A percentile compares a stretch with the other conserved stretches of the same genome.
phyloP scores from a whole-genome alignment of 2,113 vertebrate species.

The Bubo scandiacus region DNA sequence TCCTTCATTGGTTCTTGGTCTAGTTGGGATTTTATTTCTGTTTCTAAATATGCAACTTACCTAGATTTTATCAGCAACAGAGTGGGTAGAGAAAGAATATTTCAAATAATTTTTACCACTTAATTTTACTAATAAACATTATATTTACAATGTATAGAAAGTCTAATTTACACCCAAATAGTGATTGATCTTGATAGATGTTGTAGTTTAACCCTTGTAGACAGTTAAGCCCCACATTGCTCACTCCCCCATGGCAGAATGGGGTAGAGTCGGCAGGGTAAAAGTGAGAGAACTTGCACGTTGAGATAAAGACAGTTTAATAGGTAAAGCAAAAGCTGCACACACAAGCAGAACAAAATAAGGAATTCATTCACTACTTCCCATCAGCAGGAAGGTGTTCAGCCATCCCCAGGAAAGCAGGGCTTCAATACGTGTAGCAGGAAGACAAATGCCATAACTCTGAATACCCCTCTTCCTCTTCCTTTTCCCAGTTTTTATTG shows the following conservation, averaged over 20 bases:
- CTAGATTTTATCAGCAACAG: background rate
- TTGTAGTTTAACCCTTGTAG: background rate
- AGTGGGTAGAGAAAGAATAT: background rate
- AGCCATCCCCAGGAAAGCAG: background rate
- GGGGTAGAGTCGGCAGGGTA: background rate
- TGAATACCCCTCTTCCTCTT: accelerated
- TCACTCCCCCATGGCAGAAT: background rate
- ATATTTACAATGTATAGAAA: background rate
- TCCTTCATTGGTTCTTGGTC: background rate
- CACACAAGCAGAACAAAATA: too few species aligned
- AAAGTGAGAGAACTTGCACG: background rate
- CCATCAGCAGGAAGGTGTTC: too few species aligned
- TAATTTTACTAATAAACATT: background rate
- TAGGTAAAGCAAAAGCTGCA: too few species aligned
- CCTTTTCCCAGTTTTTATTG: background rate
- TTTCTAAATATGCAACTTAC: background rate
- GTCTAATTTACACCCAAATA: background rate
- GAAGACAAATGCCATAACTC: background rate
- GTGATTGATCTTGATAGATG: background rate
- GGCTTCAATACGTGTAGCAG: background rate
- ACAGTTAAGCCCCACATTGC: background rate
- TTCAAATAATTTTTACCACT: background rate
- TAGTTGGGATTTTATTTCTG: background rate
- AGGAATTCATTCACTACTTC: too few species aligned
- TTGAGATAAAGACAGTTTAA: too few species aligned